These are phyloP conservation scores for Columba janthina DNA, from an alignment of 2,113 vertebrate species.

Conservation along the genomic window DNA sequence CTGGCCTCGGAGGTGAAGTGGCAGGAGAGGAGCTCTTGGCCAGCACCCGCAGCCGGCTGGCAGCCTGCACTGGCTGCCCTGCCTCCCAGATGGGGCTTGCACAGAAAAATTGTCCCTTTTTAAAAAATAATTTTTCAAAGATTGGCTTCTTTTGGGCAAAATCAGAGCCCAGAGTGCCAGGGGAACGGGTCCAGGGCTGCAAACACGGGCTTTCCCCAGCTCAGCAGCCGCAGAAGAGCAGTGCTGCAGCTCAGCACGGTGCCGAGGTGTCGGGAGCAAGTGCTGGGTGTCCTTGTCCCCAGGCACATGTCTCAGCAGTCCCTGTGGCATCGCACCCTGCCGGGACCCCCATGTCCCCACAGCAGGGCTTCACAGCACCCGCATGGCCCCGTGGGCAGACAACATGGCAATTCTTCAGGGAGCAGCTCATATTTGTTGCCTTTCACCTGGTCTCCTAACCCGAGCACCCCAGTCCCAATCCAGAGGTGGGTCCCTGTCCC, in stretches of 20 bases:
- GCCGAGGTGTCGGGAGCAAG: not conserved
- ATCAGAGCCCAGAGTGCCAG: not conserved
- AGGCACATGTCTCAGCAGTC: not conserved
- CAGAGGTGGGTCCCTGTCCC: not conserved
- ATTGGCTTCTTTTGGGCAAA: not conserved
- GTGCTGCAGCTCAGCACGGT: not conserved
- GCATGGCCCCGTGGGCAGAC: fast-evolving
- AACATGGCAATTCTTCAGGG: not conserved
- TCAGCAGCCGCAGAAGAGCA: not conserved
- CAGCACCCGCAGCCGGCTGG: not conserved
- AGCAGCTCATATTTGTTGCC: not conserved
- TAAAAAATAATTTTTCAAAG: not conserved
- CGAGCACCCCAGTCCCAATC: not conserved
- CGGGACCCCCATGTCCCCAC: not conserved
- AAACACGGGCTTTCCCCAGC: no score
- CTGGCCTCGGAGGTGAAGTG: not conserved
- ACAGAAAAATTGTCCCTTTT: not conserved
- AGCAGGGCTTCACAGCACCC: not conserved
- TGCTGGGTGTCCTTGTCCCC: not conserved
- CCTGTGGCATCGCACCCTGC: not conserved
- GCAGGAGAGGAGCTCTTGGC: not conserved
- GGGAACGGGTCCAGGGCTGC: not conserved
- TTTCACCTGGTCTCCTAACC: not conserved
- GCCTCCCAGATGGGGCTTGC: not conserved
- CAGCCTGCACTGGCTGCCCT: not conserved